These are phyloP conservation scores for Drosophila rellima DNA, from an alignment of 2,888 invertebrate genomes.

Conservation along the genomic window DNA sequence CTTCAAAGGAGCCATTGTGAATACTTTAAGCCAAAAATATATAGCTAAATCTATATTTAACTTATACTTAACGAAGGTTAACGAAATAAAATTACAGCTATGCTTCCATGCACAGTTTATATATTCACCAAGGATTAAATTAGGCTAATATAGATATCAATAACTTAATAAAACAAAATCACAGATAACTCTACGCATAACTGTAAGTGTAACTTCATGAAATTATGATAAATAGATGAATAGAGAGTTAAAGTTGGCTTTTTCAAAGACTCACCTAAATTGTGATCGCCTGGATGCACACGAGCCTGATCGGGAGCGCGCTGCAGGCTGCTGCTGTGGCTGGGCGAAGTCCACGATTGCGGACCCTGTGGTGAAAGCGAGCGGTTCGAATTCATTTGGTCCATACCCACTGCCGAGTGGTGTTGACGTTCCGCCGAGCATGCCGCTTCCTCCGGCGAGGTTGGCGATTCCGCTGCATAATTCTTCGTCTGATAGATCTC, in stretches of 20 bases:
- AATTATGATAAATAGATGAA: neutral
- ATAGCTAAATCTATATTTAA: constrained; percentile 25
- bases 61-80: constrained; percentile 3
- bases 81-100: neutral
- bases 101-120: neutral
- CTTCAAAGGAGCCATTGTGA: neutral
- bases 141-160: neutral
- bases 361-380: constrained; percentile 86
- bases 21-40: constrained; percentile 22
- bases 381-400: constrained; percentile 86
- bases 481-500: constrained; percentile 87
- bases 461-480: constrained; percentile 86
- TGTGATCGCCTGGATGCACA: constrained; percentile 86
- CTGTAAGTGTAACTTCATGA: constrained; percentile 9
- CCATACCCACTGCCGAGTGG: constrained; percentile 85
- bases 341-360: constrained; percentile 86
- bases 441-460: constrained; percentile 81
- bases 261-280: constrained; percentile 82
- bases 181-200: constrained; percentile 11
- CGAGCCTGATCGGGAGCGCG: constrained; percentile 86
- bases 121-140: constrained; percentile 1
- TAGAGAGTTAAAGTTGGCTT: no score
- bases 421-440: constrained; percentile 84
- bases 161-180: constrained; percentile 14
- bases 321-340: constrained; percentile 84